Evolutionary conservation across 2,113 vertebrate genomes (phyloP).

Genomic region (Orycteropus afer): DNA sequence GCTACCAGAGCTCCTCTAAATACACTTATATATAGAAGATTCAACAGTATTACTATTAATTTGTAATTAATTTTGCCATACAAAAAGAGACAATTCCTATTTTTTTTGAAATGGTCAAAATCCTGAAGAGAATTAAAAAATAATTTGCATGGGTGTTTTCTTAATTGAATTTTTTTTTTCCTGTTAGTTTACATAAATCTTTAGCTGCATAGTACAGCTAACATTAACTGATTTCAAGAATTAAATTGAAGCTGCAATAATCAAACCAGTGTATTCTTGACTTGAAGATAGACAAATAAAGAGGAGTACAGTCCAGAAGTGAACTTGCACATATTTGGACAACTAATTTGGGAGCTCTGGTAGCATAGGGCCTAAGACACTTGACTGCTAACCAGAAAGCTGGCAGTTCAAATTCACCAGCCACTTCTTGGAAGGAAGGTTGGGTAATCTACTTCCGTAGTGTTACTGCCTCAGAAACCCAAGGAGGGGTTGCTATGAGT

Average conservation of each 20-base stretch:
- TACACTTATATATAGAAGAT: not conserved
- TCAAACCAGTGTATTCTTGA: not conserved
- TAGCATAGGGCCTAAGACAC: too few species aligned
- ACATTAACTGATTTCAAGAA: not conserved
- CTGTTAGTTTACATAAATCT: not conserved
- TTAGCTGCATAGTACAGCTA: not conserved
- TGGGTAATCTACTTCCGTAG: too few species aligned
- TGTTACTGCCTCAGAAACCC: too few species aligned
- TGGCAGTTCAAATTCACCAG: too few species aligned
- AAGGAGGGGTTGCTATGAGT: too few species aligned
- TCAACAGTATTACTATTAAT: not conserved
- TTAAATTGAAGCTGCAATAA: not conserved
- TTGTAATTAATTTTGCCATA: not conserved
- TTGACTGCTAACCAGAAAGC: too few species aligned
- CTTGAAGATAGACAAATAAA: not conserved
- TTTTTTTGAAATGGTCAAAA: not conserved
- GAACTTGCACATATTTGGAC: not conserved
- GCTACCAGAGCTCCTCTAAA: too few species aligned
- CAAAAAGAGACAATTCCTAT: not conserved
- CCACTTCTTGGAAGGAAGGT: too few species aligned
- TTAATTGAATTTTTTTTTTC: not conserved
- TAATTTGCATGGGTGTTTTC: not conserved
- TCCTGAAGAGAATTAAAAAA: not conserved
- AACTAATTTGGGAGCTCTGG: too few species aligned
- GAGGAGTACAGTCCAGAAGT: not conserved